These are phyloP conservation scores for Scaptomyza montana DNA, from an alignment of 1,140 invertebrate species.

Conservation along the genomic window DNA sequence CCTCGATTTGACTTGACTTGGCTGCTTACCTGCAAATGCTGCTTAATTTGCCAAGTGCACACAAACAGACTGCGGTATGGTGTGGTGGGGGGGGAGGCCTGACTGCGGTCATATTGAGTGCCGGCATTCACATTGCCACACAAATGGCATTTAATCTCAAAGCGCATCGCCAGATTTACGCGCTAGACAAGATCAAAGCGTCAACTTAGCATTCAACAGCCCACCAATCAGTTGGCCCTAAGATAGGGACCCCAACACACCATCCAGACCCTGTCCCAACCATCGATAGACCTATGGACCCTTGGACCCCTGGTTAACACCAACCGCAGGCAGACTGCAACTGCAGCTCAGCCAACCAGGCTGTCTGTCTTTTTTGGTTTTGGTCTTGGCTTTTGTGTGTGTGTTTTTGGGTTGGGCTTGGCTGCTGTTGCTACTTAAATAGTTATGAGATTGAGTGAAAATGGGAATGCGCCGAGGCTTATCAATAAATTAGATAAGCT, in stretches of 20 bases:
- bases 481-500: slow-evolving; percentile 46
- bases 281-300: neutral
- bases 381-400: neutral
- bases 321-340: neutral
- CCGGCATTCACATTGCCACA: slow-evolving; percentile 43
- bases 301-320: neutral
- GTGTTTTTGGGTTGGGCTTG: slow-evolving; percentile 1
- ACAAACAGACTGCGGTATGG: neutral
- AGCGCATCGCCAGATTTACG: slow-evolving; percentile 77
- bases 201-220: slow-evolving; percentile 78
- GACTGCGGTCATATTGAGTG: slow-evolving; percentile 35
- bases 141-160: slow-evolving; percentile 76
- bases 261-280: too few species aligned
- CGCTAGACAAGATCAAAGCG: slow-evolving; percentile 77
- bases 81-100: too few species aligned
- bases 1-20: slow-evolving; percentile 8
- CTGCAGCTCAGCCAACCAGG: neutral
- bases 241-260: slow-evolving; percentile 23
- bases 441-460: slow-evolving; percentile 36
- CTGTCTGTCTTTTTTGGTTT: neutral
- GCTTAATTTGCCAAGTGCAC: slow-evolving; percentile 60
- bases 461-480: slow-evolving; percentile 13
- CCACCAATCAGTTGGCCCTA: slow-evolving; percentile 65
- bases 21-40: neutral
- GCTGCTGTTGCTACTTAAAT: slow-evolving; percentile 28